A percentile compares a stretch with the other conserved stretches of the same genome.
These are phyloP conservation scores for Callocephalon fimbriatum DNA, from an alignment of 2,113 vertebrate species.

Conservation along the genomic window DNA sequence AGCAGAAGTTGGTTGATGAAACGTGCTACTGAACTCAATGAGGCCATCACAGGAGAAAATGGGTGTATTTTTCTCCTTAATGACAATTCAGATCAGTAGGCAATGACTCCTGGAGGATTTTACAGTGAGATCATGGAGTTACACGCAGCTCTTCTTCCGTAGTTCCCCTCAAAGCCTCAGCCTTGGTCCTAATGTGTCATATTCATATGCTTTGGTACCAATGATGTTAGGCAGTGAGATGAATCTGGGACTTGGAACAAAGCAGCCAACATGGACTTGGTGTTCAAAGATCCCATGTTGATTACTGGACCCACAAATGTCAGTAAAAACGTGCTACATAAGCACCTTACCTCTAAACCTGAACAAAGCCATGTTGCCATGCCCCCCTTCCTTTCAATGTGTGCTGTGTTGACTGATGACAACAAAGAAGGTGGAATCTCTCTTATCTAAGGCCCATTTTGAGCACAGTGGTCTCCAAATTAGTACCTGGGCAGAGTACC, in stretches of 20 bases:
- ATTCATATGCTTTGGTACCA: not conserved
- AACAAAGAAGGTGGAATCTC: rapidly evolving
- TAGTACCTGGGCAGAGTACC: not conserved
- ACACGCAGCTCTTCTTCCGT: not conserved
- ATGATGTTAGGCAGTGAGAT: not conserved
- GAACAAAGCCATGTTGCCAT: not conserved
- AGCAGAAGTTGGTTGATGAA: conserved; percentile 20
- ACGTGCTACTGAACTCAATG: not conserved
- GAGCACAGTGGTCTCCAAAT: not conserved
- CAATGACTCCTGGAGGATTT: conserved; percentile 2
- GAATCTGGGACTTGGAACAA: not conserved
- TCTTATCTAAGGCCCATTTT: not conserved
- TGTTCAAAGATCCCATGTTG: not conserved
- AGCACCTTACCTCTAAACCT: not conserved
- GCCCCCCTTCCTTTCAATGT: not conserved
- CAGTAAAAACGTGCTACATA: not conserved
- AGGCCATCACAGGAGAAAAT: conserved; percentile 12
- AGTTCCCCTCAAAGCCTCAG: not conserved
- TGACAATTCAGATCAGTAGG: not conserved
- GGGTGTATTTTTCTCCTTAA: conserved; percentile 40
- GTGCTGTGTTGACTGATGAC: not conserved
- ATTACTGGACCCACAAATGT: not conserved
- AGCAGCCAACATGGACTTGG: not conserved
- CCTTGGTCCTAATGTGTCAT: not conserved
- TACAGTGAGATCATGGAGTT: not conserved